A percentile compares a stretch with the other conserved stretches of the same genome.
phyloP scores from a whole-genome alignment of 92 coral and sea anemone genomes.

The Meandrina meandrites region DNA sequence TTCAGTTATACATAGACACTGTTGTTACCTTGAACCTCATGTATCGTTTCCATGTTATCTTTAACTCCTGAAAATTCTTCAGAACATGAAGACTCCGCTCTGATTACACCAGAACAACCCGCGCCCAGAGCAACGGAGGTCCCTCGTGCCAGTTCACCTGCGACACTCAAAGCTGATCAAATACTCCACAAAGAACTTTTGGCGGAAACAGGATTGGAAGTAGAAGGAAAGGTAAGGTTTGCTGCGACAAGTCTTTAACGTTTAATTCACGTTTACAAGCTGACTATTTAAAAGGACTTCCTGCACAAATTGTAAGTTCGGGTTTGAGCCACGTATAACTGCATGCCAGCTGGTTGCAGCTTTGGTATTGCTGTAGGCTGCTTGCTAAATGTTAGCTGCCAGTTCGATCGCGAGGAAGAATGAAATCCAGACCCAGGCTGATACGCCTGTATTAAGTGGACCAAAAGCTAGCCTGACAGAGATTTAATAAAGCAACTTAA shows the following conservation, averaged over 20 bases:
- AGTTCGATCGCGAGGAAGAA: background rate
- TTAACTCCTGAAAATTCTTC: background rate
- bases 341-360: background rate
- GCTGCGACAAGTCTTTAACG: background rate
- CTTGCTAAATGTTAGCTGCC: background rate
- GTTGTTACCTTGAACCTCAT: background rate
- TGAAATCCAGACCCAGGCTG: background rate
- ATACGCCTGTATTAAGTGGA: background rate
- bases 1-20: background rate
- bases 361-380: background rate
- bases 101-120: background rate
- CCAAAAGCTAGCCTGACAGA: background rate
- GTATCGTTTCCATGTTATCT: background rate
- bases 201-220: constrained; percentile 22
- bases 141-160: constrained; percentile 41
- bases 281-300: background rate
- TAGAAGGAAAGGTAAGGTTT: constrained; percentile 13
- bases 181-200: constrained; percentile 38
- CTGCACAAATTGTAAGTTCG: background rate
- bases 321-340: background rate
- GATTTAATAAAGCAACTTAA: no score
- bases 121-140: background rate
- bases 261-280: background rate
- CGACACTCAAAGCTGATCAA: constrained; percentile 40
- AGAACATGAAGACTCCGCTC: background rate